Evolutionary conservation across 2,113 vertebrate genomes (phyloP).

Genomic region (Strix aluco): DNA sequence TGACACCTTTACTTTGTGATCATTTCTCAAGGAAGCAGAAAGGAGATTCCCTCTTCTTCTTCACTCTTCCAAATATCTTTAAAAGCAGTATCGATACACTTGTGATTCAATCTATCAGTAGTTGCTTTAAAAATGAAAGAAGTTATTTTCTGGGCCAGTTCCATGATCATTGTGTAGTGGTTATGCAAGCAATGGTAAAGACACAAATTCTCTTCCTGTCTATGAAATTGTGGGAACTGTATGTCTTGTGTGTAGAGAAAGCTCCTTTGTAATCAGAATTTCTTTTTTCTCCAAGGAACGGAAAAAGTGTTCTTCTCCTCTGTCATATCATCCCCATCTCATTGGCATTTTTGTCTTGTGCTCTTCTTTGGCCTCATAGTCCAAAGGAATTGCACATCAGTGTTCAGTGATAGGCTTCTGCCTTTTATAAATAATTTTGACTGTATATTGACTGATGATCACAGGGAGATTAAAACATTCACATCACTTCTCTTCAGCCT

Average conservation of each 20-base stretch:
- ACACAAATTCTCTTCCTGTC: not conserved
- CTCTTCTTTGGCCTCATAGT: not conserved
- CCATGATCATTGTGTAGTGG: not conserved
- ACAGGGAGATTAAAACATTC: not conserved
- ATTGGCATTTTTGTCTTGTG: not conserved
- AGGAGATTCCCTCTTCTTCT: not conserved
- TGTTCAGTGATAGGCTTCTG: not conserved
- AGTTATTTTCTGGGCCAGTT: not conserved
- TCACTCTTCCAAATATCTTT: not conserved
- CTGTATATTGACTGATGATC: not conserved
- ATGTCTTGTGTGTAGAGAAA: not conserved
- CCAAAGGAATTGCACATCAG: not conserved
- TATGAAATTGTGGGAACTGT: not conserved
- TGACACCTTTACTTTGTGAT: not conserved
- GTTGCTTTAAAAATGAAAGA: not conserved
- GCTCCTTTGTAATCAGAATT: not conserved
- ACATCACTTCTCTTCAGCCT: not conserved
- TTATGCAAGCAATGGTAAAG: not conserved
- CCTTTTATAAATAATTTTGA: not conserved
- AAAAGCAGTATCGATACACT: not conserved
- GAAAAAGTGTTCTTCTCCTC: not conserved
- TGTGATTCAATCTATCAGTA: not conserved
- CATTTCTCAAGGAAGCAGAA: not conserved
- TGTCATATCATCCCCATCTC: not conserved
- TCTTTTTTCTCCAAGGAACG: not conserved